Evolutionary conservation across 2,888 invertebrate species (phyloP).

Genomic region (Gari tellinella): DNA sequence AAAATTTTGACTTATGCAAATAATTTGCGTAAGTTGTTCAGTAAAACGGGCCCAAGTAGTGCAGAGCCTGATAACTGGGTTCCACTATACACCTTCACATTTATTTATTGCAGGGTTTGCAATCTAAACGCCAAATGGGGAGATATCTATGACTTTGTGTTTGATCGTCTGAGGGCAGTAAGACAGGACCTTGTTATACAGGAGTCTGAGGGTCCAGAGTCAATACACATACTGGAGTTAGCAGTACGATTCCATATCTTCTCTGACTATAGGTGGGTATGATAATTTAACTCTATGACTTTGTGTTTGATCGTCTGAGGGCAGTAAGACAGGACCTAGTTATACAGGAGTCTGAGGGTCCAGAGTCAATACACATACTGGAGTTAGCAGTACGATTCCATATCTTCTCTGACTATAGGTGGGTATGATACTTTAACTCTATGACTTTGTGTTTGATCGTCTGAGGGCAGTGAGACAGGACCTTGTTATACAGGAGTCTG

Average conservation of each 20-base stretch:
- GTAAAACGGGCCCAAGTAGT: too few species aligned
- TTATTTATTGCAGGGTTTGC: too few species aligned
- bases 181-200: slow-evolving; percentile 93
- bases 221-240: slow-evolving; percentile 89
- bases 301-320: slow-evolving; percentile 90
- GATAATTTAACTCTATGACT: slow-evolving; percentile 91
- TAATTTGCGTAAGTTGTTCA: too few species aligned
- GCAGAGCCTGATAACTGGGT: too few species aligned
- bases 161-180: slow-evolving; percentile 90
- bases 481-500: slow-evolving; percentile 90
- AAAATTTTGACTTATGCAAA: too few species aligned
- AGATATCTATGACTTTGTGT: slow-evolving; percentile 90
- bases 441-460: slow-evolving; percentile 92
- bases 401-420: slow-evolving; percentile 90
- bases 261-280: slow-evolving; percentile 89
- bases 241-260: slow-evolving; percentile 90
- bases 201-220: slow-evolving; percentile 86
- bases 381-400: slow-evolving; percentile 91
- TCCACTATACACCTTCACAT: too few species aligned
- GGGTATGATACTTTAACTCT: too few species aligned
- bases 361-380: slow-evolving; percentile 87
- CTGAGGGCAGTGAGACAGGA: slow-evolving; percentile 92
- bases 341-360: slow-evolving; percentile 88
- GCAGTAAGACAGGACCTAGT: slow-evolving; percentile 92
- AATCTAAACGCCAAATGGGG: slow-evolving; percentile 84